Base-by-base conservation (phyloP, 37 sponge, comb jelly and placozoan genomes). In the Dysidea cf. avara region DNA sequence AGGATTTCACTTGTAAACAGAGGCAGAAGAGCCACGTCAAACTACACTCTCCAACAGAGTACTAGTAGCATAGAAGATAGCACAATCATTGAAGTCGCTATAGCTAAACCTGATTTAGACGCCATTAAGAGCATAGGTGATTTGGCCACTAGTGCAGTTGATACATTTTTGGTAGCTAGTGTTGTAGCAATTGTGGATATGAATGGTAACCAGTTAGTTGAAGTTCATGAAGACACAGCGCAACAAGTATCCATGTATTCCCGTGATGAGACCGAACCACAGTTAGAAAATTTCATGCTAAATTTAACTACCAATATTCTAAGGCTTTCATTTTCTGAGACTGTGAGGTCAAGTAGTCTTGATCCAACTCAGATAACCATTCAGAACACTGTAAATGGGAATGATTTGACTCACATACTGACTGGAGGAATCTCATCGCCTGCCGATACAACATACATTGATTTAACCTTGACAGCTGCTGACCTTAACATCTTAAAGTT, bases 401-500 rank as follows among this genome's bases (percentile, higher is more conserved):
- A 46, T 3, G 78, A 69, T 1, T 13, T n/a, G 25, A 13, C 73
- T 33, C 48, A 73, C 56, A 39, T 77, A 18, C 80, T 92, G 37
- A 86, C 71, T 58, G 92, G 88, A 30, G 92, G 92, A 1, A 39
- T 57, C 0, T 22, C 64, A 39, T 17, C 64, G 0, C 64, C 40
- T 39, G 37, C 16, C 6, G 77, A 86, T 54, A 67, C 66, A 0
- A 69, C 87, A 26, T 29, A 25, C 21, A 39, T 89, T 20, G 47
- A 56, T 16, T 53, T 86, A 11, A 32, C 4, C 4, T 71, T 94
- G 24, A 34, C 63, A 2, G 48, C 69, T 3, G 75, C 72, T 53
- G 95, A 94, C 38, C 77, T 90, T 20, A 83, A 94, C 51, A 38
- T 48, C 9, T 53, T 94, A 24, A 94, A 90, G 60, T 35, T 66